A percentile compares a stretch with the other conserved stretches of the same genome.
Conservation (phyloP, 2,113 vertebrate genomes). For the Stegostoma tigrinum region DNA sequence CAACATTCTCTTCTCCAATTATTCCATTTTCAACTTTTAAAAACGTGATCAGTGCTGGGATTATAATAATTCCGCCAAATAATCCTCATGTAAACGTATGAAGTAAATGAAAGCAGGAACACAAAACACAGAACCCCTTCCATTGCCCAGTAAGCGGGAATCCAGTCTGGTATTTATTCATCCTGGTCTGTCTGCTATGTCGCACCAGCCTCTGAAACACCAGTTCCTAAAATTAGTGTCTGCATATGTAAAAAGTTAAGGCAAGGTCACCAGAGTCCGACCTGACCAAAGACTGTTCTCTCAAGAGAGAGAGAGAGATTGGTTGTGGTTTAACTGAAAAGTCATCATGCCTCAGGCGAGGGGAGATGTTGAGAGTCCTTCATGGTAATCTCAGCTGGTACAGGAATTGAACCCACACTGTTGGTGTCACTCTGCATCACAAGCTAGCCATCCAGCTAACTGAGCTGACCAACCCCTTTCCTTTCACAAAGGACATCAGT, state of each 20-base stretch:
- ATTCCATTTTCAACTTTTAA: not conserved
- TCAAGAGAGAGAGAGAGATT: no score
- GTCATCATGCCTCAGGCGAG: no score
- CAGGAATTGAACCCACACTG: no score
- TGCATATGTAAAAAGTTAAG: not conserved
- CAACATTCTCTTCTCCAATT: not conserved
- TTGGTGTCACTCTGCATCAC: no score
- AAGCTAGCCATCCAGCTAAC: no score
- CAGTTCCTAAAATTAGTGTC: not conserved
- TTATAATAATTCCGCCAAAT: not conserved
- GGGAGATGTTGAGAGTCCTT: no score
- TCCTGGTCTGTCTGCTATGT: not conserved
- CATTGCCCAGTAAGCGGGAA: not conserved
- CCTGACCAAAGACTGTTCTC: no score
- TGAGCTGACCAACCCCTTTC: no score
- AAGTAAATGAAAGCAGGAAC: not conserved
- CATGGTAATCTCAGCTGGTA: no score
- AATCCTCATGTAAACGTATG: not conserved
- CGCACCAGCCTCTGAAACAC: not conserved
- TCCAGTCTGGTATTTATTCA: not conserved
- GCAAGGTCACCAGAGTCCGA: no score
- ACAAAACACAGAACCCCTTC: not conserved
- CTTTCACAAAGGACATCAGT: no score
- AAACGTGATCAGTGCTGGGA: not conserved
- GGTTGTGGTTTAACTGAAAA: no score